Evolutionary conservation across 2,797 vertebrate genomes (phyloP).

Genomic region (Clamator glandarius): DNA sequence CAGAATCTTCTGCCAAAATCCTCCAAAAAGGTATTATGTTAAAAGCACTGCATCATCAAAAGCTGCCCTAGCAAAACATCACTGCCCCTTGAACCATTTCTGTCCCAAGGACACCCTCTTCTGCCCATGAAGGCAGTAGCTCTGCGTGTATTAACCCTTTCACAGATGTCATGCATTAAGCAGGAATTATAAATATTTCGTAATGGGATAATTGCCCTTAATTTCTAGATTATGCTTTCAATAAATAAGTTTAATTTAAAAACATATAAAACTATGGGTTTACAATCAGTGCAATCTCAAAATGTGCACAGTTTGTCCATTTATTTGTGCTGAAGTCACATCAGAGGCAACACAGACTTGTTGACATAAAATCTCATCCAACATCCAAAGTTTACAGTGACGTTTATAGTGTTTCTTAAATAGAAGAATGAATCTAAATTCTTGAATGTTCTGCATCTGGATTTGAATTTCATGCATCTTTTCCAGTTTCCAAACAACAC

Average conservation of each 20-base stretch:
- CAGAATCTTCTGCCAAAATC: slow-evolving; percentile 32
- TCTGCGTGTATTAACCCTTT: background rate
- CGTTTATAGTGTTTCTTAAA: background rate
- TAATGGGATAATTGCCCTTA: background rate
- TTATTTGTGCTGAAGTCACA: background rate
- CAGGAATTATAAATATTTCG: background rate
- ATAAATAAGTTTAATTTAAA: background rate
- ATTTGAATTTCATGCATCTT: slow-evolving; percentile 4
- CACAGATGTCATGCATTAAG: background rate
- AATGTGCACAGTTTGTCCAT: background rate
- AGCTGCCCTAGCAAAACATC: background rate
- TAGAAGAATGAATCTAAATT: background rate
- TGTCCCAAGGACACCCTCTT: background rate
- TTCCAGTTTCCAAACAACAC: background rate
- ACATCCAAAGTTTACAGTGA: background rate
- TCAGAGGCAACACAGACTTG: background rate
- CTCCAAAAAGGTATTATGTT: slow-evolving; percentile 4
- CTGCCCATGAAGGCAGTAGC: background rate
- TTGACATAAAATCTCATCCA: background rate
- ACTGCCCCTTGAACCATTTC: background rate
- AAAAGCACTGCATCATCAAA: slow-evolving; percentile 32
- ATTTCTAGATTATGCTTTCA: background rate
- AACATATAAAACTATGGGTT: background rate
- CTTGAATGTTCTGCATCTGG: background rate
- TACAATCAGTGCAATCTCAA: background rate